Evolutionary conservation across 2,888 invertebrate species (phyloP).

Genomic region (Strigamia crassipes): DNA sequence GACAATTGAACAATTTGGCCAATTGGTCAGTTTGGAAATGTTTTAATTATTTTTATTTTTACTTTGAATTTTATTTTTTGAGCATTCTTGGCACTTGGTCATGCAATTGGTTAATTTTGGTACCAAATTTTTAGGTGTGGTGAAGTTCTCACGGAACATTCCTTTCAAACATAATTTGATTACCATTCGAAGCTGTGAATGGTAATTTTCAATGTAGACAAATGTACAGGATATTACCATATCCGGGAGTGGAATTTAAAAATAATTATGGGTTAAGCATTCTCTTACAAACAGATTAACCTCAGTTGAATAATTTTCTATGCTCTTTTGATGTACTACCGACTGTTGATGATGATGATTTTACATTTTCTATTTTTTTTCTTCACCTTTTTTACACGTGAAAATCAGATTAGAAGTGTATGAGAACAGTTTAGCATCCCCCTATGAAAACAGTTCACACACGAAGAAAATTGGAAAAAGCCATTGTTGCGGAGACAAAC

Average conservation of each 20-base stretch:
- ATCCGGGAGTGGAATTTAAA: slow-evolving; percentile 31
- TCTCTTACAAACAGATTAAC: slow-evolving; percentile 34
- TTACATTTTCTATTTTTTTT: neutral
- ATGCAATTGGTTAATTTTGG: no score
- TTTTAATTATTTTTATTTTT: no score
- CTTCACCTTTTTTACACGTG: neutral
- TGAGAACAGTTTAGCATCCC: neutral
- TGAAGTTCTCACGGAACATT: neutral
- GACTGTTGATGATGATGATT: slow-evolving; percentile 3
- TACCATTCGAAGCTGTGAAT: neutral
- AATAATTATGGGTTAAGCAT: slow-evolving; percentile 37
- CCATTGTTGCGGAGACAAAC: no score
- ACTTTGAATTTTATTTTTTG: no score
- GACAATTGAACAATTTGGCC: no score
- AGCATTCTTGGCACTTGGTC: no score
- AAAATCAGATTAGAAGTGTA: neutral
- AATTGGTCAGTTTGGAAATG: no score
- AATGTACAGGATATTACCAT: slow-evolving; percentile 34
- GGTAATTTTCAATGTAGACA: slow-evolving; percentile 37
- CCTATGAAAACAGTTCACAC: neutral
- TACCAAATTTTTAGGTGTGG: neutral
- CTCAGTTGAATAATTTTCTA: slow-evolving; percentile 32
- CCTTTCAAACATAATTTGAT: neutral
- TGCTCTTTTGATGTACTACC: neutral
- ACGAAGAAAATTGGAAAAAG: no score